These are phyloP conservation scores for Glyphotaelius pellucidus DNA, from an alignment of 2,888 invertebrate genomes.

Conservation along the genomic window DNA sequence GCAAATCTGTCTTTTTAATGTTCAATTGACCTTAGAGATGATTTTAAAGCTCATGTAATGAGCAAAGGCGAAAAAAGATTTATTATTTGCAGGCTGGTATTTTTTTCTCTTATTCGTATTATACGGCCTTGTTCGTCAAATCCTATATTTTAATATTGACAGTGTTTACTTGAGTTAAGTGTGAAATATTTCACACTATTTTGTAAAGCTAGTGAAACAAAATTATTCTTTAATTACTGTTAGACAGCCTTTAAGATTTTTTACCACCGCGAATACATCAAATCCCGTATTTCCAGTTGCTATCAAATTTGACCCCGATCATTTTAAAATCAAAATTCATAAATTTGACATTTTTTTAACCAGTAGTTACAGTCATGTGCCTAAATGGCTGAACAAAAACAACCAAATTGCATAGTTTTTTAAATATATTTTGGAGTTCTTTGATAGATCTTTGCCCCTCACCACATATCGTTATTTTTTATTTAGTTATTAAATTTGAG, in stretches of 20 bases:
- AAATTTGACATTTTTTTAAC: background rate
- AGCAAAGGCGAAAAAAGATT: too few relatives aligned
- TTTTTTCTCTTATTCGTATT: too few relatives aligned
- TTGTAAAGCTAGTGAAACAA: background rate
- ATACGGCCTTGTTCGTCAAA: too few relatives aligned
- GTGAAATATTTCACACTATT: background rate
- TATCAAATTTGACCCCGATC: background rate
- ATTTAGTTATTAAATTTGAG: too few relatives aligned
- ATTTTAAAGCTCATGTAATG: too few relatives aligned
- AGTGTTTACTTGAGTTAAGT: too few relatives aligned
- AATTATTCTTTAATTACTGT: background rate
- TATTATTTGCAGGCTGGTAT: too few relatives aligned
- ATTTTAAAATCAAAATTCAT: background rate
- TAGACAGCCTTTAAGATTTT: background rate
- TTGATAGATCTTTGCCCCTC: background rate
- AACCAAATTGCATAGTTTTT: too few relatives aligned
- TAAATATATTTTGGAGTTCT: too few relatives aligned
- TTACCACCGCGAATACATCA: background rate
- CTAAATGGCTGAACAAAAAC: background rate
- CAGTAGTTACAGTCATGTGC: background rate
- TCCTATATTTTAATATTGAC: too few relatives aligned
- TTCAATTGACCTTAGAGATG: too few relatives aligned
- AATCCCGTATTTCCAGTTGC: background rate
- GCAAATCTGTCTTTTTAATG: background rate
- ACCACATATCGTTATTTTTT: too few relatives aligned